Conservation (phyloP, 2,888 invertebrate species). For the Hypomecis punctinalis region DNA sequence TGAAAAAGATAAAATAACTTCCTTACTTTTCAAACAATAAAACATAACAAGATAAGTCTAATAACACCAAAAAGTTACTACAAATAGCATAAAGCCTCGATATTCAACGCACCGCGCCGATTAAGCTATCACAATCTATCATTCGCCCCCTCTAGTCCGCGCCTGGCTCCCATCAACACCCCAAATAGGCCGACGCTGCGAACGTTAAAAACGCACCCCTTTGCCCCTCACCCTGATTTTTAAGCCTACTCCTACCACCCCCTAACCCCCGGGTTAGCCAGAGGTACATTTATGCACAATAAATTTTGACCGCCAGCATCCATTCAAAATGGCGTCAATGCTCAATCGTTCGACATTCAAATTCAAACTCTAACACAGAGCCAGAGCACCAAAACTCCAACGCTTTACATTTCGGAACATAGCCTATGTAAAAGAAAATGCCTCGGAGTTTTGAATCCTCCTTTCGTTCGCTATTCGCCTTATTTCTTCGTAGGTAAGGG, state of each 20-base stretch:
- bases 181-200: constrained; percentile 82
- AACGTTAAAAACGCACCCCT: constrained; percentile 84
- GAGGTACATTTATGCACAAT: constrained; percentile 85
- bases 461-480: constrained; percentile 62
- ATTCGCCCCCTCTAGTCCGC: constrained; percentile 47
- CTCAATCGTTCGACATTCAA: constrained; percentile 46
- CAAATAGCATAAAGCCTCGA: neutral
- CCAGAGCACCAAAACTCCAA: constrained; percentile 44
- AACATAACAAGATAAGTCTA: too few species aligned
- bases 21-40: too few species aligned
- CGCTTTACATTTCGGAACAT: constrained; percentile 48
- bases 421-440: constrained; percentile 76
- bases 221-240: constrained; percentile 80
- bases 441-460: constrained; percentile 71
- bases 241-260: constrained; percentile 82
- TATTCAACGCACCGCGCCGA: neutral
- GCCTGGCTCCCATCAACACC: constrained; percentile 79
- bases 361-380: constrained; percentile 49
- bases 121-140: constrained; percentile 24
- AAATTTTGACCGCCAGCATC: constrained; percentile 81
- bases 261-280: constrained; percentile 83
- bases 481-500: constrained; percentile 54
- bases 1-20: too few species aligned
- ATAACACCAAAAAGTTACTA: neutral
- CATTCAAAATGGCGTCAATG: constrained; percentile 71